A percentile compares a stretch with the other conserved stretches of the same genome.
Conservation (phyloP, 2,888 invertebrate species). For the Pterobdella sp. region DNA sequence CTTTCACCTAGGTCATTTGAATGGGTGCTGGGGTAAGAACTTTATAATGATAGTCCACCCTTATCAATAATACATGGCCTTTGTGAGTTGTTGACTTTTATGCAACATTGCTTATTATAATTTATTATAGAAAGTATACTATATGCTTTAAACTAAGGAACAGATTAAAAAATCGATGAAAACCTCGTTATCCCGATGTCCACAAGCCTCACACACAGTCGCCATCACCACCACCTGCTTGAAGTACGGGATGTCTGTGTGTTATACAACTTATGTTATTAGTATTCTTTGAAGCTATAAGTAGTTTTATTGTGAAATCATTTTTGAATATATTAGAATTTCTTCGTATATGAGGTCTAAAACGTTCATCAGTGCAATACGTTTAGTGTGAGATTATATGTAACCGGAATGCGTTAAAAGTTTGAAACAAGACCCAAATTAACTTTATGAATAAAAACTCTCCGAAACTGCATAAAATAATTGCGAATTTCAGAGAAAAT, state of each 20-base stretch:
- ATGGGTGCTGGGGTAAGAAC: too few species aligned
- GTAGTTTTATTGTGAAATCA: not conserved
- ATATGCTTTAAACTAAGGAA: too few species aligned
- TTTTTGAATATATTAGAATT: not conserved
- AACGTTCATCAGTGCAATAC: not conserved
- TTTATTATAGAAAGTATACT: too few species aligned
- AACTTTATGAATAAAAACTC: conserved; percentile 9
- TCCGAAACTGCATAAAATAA: not conserved
- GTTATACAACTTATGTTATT: not conserved
- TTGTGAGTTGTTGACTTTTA: too few species aligned
- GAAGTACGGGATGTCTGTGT: conserved; percentile 81
- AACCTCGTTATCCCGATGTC: conserved; percentile 84
- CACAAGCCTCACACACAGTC: conserved; percentile 80
- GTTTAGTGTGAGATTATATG: not conserved
- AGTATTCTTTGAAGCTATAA: not conserved
- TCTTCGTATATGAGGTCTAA: not conserved
- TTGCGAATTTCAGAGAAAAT: not conserved
- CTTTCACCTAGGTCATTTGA: too few species aligned
- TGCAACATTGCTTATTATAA: too few species aligned
- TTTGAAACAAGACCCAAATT: too few species aligned
- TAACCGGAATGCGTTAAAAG: not conserved
- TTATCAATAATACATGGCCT: too few species aligned
- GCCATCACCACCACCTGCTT: conserved; percentile 96
- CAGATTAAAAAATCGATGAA: too few species aligned
- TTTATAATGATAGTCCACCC: too few species aligned